A percentile compares a stretch with the other conserved stretches of the same genome.
These are phyloP conservation scores for Tenthredo notha DNA, from an alignment of 2,888 invertebrate genomes.

Conservation along the genomic window DNA sequence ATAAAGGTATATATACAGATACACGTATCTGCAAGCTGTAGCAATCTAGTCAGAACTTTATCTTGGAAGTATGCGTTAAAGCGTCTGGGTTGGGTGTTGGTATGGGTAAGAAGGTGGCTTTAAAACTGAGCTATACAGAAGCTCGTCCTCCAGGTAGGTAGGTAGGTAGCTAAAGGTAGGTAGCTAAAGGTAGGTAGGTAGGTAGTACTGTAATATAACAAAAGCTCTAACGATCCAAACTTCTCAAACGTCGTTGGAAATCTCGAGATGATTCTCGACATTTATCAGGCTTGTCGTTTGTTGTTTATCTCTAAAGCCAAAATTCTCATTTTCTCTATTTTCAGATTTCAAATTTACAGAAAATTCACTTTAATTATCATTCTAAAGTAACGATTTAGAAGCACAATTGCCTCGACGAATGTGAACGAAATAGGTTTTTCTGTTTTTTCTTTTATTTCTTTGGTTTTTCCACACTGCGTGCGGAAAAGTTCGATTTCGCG, in stretches of 20 bases:
- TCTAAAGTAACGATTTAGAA: no score
- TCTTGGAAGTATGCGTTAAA: slow-evolving; percentile 6
- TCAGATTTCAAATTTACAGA: neutral
- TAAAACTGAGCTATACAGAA: slow-evolving; percentile 4
- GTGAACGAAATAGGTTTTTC: no score
- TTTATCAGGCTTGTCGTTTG: slow-evolving; percentile 21
- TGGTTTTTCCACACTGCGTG: no score
- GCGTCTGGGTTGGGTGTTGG: neutral
- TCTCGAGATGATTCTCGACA: slow-evolving; percentile 9
- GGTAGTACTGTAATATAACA: slow-evolving; percentile 21
- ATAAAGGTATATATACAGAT: no score
- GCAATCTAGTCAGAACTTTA: slow-evolving; percentile 36
- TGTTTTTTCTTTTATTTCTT: no score
- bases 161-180: neutral
- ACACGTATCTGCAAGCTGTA: neutral
- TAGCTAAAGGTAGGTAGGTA: neutral
- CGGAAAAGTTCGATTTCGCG: no score
- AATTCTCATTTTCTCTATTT: neutral
- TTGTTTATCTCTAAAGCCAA: neutral
- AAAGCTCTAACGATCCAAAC: slow-evolving; percentile 38
- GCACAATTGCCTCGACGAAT: no score
- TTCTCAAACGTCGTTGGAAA: slow-evolving; percentile 36
- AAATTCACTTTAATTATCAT: no score
- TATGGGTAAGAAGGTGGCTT: neutral
- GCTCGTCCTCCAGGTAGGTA: neutral